Conservation (phyloP, 2,797 vertebrate species). For the Hemibagrus guttatus region DNA sequence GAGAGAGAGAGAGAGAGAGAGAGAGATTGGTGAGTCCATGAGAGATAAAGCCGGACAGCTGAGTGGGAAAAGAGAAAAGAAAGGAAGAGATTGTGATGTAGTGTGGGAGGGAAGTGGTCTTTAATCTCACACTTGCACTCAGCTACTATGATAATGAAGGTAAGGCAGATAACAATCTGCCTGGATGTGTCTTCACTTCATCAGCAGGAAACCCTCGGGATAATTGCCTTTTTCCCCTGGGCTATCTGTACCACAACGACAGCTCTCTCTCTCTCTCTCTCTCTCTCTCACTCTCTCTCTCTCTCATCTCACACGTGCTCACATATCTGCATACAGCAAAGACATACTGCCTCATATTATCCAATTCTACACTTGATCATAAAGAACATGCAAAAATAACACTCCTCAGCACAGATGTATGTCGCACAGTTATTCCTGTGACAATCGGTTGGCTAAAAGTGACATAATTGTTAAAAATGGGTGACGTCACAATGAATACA, state of each 20-base stretch:
- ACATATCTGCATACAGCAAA: neutral
- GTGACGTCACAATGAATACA: neutral
- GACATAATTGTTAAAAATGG: neutral
- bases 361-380: neutral
- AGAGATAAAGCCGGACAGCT: neutral
- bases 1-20: constrained; percentile 17
- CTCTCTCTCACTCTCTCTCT: too few relatives aligned
- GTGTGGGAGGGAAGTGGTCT: constrained; percentile 13
- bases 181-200: constrained; percentile 48
- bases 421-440: neutral
- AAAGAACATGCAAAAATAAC: neutral
- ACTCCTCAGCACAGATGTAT: neutral
- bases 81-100: constrained; percentile 30
- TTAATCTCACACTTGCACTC: constrained; percentile 13
- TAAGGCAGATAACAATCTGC: constrained; percentile 55
- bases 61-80: constrained; percentile 23
- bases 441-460: neutral
- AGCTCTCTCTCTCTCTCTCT: neutral
- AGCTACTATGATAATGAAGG: constrained; percentile 42
- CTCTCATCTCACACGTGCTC: too few relatives aligned
- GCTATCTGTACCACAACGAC: constrained; percentile 45
- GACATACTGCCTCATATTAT: neutral
- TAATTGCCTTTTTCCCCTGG: constrained; percentile 56
- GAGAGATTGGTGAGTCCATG: neutral
- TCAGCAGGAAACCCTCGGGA: constrained; percentile 55